Evolutionary conservation across 2,797 vertebrate species (phyloP).

Genomic region (Enteromius thamalakanensis): DNA sequence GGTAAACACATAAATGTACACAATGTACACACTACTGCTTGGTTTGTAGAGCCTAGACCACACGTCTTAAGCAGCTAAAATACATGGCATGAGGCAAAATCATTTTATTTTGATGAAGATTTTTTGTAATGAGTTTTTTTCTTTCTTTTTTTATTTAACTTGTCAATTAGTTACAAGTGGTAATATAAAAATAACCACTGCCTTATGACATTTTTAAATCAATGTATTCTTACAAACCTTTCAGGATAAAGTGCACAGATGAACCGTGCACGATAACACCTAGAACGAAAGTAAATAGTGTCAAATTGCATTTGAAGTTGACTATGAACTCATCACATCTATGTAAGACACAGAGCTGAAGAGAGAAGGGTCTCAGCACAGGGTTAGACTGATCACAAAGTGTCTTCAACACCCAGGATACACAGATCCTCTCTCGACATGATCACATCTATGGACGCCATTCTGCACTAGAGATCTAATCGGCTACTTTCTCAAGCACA

Average conservation of each 20-base stretch:
- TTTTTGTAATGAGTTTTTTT: background rate
- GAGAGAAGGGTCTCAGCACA: background rate
- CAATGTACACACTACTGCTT: background rate
- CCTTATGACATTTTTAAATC: background rate
- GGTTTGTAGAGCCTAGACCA: background rate
- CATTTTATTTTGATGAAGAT: too few species aligned
- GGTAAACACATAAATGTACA: background rate
- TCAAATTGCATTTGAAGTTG: background rate
- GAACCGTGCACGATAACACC: background rate
- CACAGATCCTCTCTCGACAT: background rate
- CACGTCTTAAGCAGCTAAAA: background rate
- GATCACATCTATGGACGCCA: background rate
- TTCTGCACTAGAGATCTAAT: constrained; percentile 25
- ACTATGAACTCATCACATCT: background rate
- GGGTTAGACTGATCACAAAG: constrained; percentile 19
- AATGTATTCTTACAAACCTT: background rate
- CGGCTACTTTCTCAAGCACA: constrained; percentile 10
- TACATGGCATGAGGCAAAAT: too few species aligned
- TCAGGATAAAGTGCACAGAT: background rate
- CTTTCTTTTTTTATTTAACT: background rate
- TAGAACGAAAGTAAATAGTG: background rate
- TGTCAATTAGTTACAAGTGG: background rate
- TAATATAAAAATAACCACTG: background rate
- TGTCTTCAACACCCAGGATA: background rate
- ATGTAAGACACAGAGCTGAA: background rate